A percentile compares a stretch with the other conserved stretches of the same genome.
Conservation (phyloP, 2,797 vertebrate genomes). For the Pempheris klunzingeri region DNA sequence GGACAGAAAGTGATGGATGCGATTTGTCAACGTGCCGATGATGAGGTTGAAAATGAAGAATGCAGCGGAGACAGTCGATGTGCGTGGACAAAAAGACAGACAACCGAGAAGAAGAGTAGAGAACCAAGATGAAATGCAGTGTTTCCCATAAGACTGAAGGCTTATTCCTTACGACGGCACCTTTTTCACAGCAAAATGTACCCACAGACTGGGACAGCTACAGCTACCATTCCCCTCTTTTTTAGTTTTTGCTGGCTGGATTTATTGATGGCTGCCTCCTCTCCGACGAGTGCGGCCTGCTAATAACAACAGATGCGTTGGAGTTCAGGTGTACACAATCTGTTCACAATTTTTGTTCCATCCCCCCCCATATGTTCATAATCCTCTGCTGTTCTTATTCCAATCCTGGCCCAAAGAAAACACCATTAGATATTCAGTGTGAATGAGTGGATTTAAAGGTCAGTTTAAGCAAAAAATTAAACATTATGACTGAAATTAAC, state of each 20-base stretch:
- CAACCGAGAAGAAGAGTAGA: neutral
- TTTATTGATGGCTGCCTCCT: too few relatives aligned
- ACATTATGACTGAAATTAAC: neutral
- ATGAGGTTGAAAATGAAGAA: constrained; percentile 44
- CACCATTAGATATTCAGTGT: neutral
- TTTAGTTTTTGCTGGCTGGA: too few relatives aligned
- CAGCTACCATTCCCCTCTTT: neutral
- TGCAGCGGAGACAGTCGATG: constrained; percentile 14
- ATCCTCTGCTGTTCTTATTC: neutral
- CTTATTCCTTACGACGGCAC: constrained; percentile 18
- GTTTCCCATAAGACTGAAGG: constrained; percentile 7
- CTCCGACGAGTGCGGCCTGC: constrained; percentile 17
- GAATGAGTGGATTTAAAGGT: neutral
- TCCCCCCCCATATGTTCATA: neutral
- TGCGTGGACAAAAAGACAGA: constrained; percentile 19
- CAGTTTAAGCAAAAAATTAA: neutral
- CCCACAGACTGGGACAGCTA: constrained; percentile 3
- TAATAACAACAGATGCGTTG: constrained; percentile 27
- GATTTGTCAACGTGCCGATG: constrained; percentile 25
- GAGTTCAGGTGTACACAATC: constrained; percentile 7
- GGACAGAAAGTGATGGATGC: constrained; percentile 40
- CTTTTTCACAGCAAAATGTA: constrained; percentile 18
- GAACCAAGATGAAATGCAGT: constrained; percentile 25
- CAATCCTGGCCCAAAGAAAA: neutral
- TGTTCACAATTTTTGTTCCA: neutral